Conservation (phyloP, 1,140 invertebrate species). For the Mercenaria mercenaria region DNA sequence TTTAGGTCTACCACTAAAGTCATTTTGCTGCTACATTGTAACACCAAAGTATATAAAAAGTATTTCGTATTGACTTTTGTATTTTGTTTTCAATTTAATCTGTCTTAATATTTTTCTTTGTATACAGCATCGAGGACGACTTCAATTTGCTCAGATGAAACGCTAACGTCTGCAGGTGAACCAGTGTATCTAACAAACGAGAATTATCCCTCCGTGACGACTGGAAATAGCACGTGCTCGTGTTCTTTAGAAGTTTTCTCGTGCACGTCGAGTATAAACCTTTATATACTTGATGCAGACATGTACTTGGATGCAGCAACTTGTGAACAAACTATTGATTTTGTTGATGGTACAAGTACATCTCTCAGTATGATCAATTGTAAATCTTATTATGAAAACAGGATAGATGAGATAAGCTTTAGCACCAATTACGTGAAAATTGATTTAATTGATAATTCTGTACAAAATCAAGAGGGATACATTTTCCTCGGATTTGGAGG, state of each 20-base stretch:
- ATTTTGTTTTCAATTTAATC: too few species aligned
- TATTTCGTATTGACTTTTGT: too few species aligned
- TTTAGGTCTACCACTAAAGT: too few species aligned
- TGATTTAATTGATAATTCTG: neutral
- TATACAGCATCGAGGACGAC: neutral
- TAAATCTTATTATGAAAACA: neutral
- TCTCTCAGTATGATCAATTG: neutral
- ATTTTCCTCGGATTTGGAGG: neutral
- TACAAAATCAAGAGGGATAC: neutral
- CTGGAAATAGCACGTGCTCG: neutral
- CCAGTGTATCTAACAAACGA: neutral
- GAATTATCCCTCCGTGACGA: neutral
- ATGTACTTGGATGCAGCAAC: neutral
- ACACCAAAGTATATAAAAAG: too few species aligned
- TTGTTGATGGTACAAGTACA: neutral
- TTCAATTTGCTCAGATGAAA: neutral
- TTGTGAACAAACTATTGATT: neutral
- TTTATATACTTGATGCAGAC: neutral
- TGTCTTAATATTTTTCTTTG: too few species aligned
- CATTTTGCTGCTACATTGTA: too few species aligned
- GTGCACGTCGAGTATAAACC: neutral
- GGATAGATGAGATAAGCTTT: neutral
- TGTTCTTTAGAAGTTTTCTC: neutral
- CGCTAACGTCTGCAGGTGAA: neutral
- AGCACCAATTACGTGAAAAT: neutral